Evolutionary conservation across 2,797 vertebrate species (phyloP), one percentile per base, ranked within the genome.

Genomic region (Myiothlypis coronata): DNA sequence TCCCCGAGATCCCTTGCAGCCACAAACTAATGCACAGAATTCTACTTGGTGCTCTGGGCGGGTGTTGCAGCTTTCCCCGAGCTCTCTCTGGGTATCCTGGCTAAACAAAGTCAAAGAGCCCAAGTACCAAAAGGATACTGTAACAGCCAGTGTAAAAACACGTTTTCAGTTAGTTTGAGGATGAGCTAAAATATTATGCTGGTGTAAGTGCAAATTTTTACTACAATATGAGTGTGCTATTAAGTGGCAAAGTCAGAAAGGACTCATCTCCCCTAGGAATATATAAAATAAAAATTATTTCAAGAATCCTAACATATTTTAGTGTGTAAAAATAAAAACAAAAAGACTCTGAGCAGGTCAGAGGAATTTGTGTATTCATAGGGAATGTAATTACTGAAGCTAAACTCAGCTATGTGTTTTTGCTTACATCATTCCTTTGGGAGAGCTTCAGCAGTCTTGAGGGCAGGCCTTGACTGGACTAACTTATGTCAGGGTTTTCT

Each of bases 201-300:
- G 10, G 15, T 52, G 4, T 5, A n/a, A 46, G 14, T n/a, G 12
- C 41, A 44, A 44, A 59, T 44, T 65, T 59, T 59, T 72, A 34
- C n/a, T 32, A 26, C 8, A 55, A 0, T 28, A 35, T 4, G 8
- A 46, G 3, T 0, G 0, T 68, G 32, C 49, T 68, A 52, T 41
- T 28, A 90, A 77, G 23, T n/a, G 34, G 34, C 11, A 21, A 82
- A 84, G 47, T 49, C 35, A 63, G 53, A 39, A 60, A 67, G 52
- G 34, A 34, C 17, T 24, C 17, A 6, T 14, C 32, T 12, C 3
- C 4, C 9, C 10, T 22, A 53, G 11, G 23, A 89, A 80, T 70
- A 46, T 11, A 52, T 28, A 5, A 74, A 81, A 56, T 43, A 26
- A 67, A 76, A 90, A 47, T 14, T 3, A 50, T 49, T 72, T n/a